These are phyloP conservation scores for Semaprochilodus insignis DNA, from an alignment of 2,797 vertebrate genomes.

Conservation along the genomic window DNA sequence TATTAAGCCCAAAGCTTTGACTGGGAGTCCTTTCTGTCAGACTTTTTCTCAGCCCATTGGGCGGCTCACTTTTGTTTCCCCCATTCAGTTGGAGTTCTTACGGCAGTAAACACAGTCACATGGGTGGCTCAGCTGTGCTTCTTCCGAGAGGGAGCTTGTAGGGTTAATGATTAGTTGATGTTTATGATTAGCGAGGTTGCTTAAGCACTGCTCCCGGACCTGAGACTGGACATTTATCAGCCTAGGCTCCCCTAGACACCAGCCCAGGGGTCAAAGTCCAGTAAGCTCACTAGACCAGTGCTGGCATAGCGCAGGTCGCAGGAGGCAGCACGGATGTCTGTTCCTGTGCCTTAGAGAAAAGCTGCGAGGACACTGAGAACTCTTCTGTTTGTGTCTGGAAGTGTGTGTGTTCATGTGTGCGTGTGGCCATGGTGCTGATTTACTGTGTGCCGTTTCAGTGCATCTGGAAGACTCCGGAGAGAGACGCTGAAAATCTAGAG, in stretches of 20 bases:
- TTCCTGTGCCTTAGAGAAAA: not conserved
- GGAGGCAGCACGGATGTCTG: not conserved
- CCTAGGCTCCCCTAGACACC: slow-evolving; percentile 40
- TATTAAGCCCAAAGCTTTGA: slow-evolving; percentile 1
- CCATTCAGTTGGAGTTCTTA: not conserved
- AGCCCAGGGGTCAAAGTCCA: slow-evolving; percentile 75
- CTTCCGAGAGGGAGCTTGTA: slow-evolving; percentile 59
- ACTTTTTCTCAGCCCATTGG: not conserved
- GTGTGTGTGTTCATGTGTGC: slow-evolving; percentile 29
- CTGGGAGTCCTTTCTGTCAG: not conserved
- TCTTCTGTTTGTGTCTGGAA: slow-evolving; percentile 30
- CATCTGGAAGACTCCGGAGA: slow-evolving; percentile 73
- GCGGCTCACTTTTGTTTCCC: not conserved
- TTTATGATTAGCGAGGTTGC: slow-evolving; percentile 78
- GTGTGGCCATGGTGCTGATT: slow-evolving; percentile 74
- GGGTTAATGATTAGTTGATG: slow-evolving; percentile 79
- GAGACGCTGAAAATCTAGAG: slow-evolving; percentile 75
- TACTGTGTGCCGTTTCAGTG: slow-evolving; percentile 86
- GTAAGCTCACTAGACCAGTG: slow-evolving; percentile 55
- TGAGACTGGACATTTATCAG: slow-evolving; percentile 62
- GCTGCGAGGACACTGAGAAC: not conserved
- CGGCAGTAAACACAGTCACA: slow-evolving; percentile 61
- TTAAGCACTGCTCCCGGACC: slow-evolving; percentile 62
- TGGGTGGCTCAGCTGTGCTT: slow-evolving; percentile 63
- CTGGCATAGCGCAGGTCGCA: slow-evolving; percentile 42